Evolutionary conservation across 2,797 vertebrate genomes (phyloP), one percentile per base, ranked within the genome.

Genomic region (Chelon labrosus): DNA sequence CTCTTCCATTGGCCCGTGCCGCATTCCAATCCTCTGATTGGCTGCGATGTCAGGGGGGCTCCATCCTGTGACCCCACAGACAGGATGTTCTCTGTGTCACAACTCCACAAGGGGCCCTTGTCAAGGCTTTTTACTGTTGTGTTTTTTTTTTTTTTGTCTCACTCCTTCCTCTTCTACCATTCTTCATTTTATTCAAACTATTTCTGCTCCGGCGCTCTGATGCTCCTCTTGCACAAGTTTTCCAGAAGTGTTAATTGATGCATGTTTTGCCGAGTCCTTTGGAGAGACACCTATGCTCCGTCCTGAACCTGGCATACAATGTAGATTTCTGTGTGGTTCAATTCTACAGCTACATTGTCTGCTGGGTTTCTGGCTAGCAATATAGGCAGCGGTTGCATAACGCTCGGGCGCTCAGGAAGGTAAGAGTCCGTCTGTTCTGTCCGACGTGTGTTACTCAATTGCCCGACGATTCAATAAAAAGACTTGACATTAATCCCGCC

Each of bases 311-410:
- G 97, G 98, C 98, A 99, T 97, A 98, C 97, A 99, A 98, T 99
- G 98, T 99, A 99, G 98, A 98, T 97, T 97, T 96, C 98, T 99
- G 98, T 99, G 97, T 98, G 96, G 94, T 90, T 96, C 91, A 93
- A 95, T 83, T 94, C 95, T 98, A 99, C 98, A 99, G 98, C 98
- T 99, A 99, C 98, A 99, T 99, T 99, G 98, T 99, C 98, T 99
- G 98, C 98, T 99, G 98, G 98, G 98, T 99, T 99, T 99, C 98
- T 95, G 96, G 97, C 95, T 95, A 91, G 95, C 94, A 95, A 93
- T 92, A 81, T 78, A 81, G 88, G 71, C 91, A 19, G 13, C 88
- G 7, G 47, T 62, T 64, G 53, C 25, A 37, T 13, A 65, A 71
- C 7, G 19, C 4, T 4, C 12, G 7, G 5, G 1, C 0, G 17